Evolutionary conservation across 2,797 vertebrate genomes (phyloP).

Genomic region (Meriones psammophilus): DNA sequence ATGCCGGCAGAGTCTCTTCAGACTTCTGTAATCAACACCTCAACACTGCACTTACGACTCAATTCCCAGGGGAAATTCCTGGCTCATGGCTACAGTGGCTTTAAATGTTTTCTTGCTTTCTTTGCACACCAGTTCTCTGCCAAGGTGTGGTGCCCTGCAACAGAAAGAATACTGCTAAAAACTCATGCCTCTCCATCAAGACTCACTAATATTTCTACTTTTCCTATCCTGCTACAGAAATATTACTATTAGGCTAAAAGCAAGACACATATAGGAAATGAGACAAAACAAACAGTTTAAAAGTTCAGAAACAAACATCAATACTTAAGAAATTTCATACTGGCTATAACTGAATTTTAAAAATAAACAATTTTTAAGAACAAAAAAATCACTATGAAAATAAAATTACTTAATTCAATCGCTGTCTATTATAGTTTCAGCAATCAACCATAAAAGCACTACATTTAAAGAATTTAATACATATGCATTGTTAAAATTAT

Average conservation of each 20-base stretch:
- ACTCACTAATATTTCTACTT: slow-evolving; percentile 11
- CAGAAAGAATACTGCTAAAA: not conserved
- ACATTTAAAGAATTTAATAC: not conserved
- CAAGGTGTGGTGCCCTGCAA: slow-evolving; percentile 96
- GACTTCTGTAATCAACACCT: not conserved
- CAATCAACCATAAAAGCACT: not conserved
- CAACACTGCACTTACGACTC: slow-evolving; percentile 94
- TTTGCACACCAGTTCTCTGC: slow-evolving; percentile 98
- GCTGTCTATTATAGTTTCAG: not conserved
- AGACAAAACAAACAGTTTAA: slow-evolving; percentile 36
- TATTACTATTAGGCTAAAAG: slow-evolving; percentile 36
- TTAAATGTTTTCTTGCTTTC: slow-evolving; percentile 99
- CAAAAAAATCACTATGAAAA: slow-evolving; percentile 54
- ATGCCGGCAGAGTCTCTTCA: not conserved
- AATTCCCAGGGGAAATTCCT: slow-evolving; percentile 98
- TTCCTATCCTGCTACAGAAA: slow-evolving; percentile 17
- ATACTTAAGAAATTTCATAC: not conserved
- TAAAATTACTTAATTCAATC: slow-evolving; percentile 34
- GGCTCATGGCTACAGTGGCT: slow-evolving; percentile 99
- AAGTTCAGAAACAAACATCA: slow-evolving; percentile 40
- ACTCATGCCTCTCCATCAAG: not conserved
- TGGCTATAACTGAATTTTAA: slow-evolving; percentile 43
- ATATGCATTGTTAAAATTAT: not conserved
- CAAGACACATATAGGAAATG: slow-evolving; percentile 9
- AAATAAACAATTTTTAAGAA: slow-evolving; percentile 55